Conservation (phyloP, 2,113 vertebrate genomes). For the Oceanodroma tethys region DNA sequence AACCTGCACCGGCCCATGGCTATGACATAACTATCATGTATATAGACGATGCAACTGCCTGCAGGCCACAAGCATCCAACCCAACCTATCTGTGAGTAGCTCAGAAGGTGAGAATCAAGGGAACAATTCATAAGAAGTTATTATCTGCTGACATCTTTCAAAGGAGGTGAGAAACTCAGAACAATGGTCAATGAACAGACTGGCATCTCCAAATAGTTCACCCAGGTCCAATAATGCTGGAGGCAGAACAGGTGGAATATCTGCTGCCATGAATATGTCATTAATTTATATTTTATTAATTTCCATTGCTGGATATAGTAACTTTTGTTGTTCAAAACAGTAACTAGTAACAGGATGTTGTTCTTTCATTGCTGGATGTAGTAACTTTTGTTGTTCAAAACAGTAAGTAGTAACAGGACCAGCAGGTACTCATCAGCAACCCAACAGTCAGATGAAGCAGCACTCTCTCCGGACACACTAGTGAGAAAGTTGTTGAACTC, state of each 20-base stretch:
- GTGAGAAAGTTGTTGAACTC: not conserved
- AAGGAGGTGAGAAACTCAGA: not conserved
- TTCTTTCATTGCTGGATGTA: not conserved
- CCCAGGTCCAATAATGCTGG: not conserved
- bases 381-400: not conserved
- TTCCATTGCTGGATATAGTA: not conserved
- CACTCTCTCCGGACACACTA: not conserved
- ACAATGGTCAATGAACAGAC: not conserved
- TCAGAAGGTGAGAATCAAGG: not conserved
- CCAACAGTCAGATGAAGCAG: not conserved
- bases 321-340: not conserved
- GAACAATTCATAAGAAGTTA: not conserved
- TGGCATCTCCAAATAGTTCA: not conserved
- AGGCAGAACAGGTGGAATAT: not conserved
- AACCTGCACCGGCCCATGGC: no score
- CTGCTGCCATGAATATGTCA: not conserved
- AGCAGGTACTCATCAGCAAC: not conserved
- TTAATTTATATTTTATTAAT: not conserved
- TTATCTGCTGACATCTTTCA: not conserved
- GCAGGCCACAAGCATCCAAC: not conserved
- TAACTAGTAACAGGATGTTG: not conserved
- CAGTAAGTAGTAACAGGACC: not conserved
- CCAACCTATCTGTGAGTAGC: not conserved
- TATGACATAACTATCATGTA: not conserved
- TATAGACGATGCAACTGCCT: not conserved